These are phyloP conservation scores for Trogon surrucura DNA, from an alignment of 2,113 vertebrate species.

Conservation along the genomic window DNA sequence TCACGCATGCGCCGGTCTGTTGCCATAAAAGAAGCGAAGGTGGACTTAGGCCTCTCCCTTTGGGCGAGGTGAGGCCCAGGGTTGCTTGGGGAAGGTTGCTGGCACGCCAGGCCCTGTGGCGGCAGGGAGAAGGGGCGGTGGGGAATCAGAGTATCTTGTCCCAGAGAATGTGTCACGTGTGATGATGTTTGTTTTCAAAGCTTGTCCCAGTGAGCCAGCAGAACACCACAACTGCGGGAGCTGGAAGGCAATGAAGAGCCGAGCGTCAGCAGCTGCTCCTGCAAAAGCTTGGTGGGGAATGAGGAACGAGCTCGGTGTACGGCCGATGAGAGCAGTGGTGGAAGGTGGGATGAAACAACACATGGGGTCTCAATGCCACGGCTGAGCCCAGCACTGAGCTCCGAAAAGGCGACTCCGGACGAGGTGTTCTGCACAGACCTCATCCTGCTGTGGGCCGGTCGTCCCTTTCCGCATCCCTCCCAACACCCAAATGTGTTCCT, in stretches of 20 bases:
- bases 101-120: accelerated
- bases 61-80: accelerated
- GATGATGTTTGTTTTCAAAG: neutral
- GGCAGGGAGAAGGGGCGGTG: accelerated
- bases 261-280: neutral
- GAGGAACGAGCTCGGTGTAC: neutral
- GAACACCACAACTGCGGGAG: accelerated
- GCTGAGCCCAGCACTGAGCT: neutral
- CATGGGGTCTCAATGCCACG: accelerated
- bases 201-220: accelerated
- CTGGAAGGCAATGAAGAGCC: neutral
- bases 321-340: neutral
- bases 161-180: accelerated
- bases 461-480: accelerated
- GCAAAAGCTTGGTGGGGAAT: accelerated
- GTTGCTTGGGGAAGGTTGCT: neutral
- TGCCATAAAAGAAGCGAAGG: accelerated
- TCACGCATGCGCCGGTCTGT: accelerated
- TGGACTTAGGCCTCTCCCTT: neutral
- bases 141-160: no score
- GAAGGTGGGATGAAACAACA: neutral
- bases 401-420: accelerated
- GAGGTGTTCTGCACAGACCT: neutral
- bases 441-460: accelerated
- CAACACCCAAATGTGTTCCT: accelerated